These are phyloP conservation scores for Anarhynchus alexandrinus DNA, from an alignment of 2,113 vertebrate species.

Conservation along the genomic window DNA sequence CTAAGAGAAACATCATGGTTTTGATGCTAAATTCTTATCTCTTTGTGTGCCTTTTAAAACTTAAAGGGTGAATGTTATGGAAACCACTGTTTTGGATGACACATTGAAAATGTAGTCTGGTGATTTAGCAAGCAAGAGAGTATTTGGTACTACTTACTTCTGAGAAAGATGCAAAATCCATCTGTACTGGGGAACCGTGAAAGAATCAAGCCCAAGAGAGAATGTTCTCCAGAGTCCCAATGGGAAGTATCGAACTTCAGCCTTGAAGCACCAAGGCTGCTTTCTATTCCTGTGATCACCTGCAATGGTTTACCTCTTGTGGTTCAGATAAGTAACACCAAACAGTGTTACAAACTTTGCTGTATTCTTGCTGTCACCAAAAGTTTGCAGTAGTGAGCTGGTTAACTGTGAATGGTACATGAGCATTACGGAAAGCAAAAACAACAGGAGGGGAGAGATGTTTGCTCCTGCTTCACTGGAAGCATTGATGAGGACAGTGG, in stretches of 20 bases:
- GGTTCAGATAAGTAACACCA: background rate
- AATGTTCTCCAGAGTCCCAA: background rate
- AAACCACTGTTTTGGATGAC: background rate
- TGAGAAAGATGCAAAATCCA: background rate
- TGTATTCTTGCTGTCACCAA: background rate
- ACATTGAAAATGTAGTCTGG: accelerated
- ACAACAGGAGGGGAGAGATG: background rate
- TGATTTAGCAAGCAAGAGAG: background rate
- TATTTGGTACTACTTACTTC: background rate
- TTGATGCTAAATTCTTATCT: background rate
- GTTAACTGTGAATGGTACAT: background rate
- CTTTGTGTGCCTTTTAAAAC: background rate
- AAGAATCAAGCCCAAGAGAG: background rate
- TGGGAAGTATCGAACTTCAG: background rate
- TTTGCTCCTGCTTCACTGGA: background rate
- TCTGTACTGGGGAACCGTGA: background rate
- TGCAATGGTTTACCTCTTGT: background rate
- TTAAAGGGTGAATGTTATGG: background rate
- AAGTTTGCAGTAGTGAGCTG: background rate
- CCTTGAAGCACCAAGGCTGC: background rate
- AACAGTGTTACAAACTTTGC: background rate
- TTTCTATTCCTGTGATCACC: background rate
- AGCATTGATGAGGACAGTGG: background rate
- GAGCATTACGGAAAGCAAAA: background rate
- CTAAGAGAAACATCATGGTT: background rate